Evolutionary conservation across 2,113 vertebrate species (phyloP).

Genomic region (Tichodroma muraria): DNA sequence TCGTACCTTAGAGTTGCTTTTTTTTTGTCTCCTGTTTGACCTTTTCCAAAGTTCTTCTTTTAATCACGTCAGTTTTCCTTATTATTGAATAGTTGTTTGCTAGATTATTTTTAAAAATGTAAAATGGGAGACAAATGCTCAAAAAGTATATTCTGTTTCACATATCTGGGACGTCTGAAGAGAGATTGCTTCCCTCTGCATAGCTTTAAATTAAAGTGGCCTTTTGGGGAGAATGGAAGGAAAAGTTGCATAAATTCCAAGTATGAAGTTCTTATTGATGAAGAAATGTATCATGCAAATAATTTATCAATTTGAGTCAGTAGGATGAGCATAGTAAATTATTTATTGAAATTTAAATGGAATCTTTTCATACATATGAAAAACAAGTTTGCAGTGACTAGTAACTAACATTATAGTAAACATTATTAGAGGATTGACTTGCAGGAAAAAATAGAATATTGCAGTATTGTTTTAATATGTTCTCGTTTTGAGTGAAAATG

Average conservation of each 20-base stretch:
- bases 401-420: conserved; percentile 56
- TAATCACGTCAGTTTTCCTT: not conserved
- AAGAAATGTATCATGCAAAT: conserved; percentile 54
- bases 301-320: conserved; percentile 61
- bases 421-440: conserved; percentile 57
- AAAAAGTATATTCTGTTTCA: not conserved
- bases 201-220: not conserved
- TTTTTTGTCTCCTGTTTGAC: not conserved
- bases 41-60: not conserved
- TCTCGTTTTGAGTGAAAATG: conserved; percentile 43
- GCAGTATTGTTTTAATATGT: conserved; percentile 26
- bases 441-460: conserved; percentile 35
- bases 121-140: not conserved
- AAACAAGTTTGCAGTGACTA: conserved; percentile 57
- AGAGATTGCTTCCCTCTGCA: not conserved
- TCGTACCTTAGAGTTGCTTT: not conserved
- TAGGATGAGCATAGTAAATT: conserved; percentile 59
- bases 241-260: conserved; percentile 6
- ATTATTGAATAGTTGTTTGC: not conserved
- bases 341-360: conserved; percentile 69
- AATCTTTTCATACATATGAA: conserved; percentile 66
- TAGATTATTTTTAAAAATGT: not conserved
- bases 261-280: conserved; percentile 27
- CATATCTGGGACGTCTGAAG: not conserved
- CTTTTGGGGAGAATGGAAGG: not conserved